Evolutionary conservation across 2,113 vertebrate genomes (phyloP).

Genomic region (Caloenas nicobarica): DNA sequence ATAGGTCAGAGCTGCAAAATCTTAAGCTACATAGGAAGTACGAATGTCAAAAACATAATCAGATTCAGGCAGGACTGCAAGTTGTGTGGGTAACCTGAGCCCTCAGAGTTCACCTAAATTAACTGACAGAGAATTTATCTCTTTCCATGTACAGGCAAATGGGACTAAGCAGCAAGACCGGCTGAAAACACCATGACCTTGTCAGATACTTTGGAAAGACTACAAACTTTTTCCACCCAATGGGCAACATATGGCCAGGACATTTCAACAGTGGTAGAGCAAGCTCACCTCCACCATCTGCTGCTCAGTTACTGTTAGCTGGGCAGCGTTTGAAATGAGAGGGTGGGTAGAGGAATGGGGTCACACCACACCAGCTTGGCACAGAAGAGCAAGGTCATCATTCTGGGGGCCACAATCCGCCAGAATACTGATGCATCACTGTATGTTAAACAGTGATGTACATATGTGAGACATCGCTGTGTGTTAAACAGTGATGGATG

Average conservation of each 20-base stretch:
- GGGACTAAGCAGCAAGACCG: not conserved
- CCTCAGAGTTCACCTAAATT: not conserved
- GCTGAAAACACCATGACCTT: not conserved
- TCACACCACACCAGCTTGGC: not conserved
- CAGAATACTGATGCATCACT: not conserved
- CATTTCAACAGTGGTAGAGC: not conserved
- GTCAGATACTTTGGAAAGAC: not conserved
- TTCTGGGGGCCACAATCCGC: not conserved
- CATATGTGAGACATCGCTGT: not conserved
- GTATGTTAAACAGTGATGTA: not conserved
- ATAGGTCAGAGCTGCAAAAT: slow-evolving; percentile 25
- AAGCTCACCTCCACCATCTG: not conserved
- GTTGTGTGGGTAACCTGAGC: not conserved
- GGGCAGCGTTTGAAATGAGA: not conserved
- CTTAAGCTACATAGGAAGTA: not conserved
- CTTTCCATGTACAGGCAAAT: not conserved
- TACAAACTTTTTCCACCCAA: not conserved
- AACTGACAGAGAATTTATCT: not conserved
- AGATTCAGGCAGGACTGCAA: not conserved
- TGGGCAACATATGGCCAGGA: not conserved
- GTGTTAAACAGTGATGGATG: not conserved
- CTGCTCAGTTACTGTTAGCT: not conserved
- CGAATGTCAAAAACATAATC: not conserved
- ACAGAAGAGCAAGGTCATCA: not conserved
- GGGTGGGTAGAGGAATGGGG: accelerated